These are phyloP conservation scores for Aplocera efformata DNA, from an alignment of 2,888 invertebrate genomes.

Conservation along the genomic window DNA sequence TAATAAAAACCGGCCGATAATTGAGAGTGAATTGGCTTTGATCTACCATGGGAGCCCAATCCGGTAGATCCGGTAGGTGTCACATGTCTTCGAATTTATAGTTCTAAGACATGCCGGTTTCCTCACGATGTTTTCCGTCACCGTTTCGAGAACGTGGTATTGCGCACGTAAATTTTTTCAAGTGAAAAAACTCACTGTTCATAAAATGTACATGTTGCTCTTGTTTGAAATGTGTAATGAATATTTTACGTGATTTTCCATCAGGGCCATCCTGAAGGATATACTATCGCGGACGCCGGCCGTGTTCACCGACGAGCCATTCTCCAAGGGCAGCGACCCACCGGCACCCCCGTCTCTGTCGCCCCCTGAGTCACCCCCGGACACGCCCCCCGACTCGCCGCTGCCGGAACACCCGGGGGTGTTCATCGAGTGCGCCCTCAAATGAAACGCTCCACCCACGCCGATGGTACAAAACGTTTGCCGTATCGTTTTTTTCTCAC, in stretches of 20 bases:
- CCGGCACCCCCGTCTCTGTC: constrained; percentile 18
- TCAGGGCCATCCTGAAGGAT: constrained; percentile 81
- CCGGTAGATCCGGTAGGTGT: no score
- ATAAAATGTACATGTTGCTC: no score
- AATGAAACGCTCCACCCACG: constrained; percentile 50
- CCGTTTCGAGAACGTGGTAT: no score
- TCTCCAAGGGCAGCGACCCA: constrained; percentile 28
- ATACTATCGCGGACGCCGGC: constrained; percentile 80
- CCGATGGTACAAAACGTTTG: constrained; percentile 7
- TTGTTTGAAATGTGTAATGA: no score
- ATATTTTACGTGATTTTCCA: not conserved
- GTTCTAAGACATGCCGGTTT: no score
- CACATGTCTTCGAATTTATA: no score
- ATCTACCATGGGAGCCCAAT: no score
- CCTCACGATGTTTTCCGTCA: no score
- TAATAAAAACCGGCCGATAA: no score
- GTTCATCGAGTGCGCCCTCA: constrained; percentile 75
- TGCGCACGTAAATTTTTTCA: no score
- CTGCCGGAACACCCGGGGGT: constrained; percentile 35
- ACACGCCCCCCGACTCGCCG: constrained; percentile 20
- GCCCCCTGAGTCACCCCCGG: constrained; percentile 20
- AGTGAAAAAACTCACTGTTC: no score
- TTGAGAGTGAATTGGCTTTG: no score
- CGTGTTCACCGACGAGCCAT: constrained; percentile 53
- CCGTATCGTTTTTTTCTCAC: not conserved